Conservation (phyloP, 1,140 invertebrate genomes). For the Cherax destructor region DNA sequence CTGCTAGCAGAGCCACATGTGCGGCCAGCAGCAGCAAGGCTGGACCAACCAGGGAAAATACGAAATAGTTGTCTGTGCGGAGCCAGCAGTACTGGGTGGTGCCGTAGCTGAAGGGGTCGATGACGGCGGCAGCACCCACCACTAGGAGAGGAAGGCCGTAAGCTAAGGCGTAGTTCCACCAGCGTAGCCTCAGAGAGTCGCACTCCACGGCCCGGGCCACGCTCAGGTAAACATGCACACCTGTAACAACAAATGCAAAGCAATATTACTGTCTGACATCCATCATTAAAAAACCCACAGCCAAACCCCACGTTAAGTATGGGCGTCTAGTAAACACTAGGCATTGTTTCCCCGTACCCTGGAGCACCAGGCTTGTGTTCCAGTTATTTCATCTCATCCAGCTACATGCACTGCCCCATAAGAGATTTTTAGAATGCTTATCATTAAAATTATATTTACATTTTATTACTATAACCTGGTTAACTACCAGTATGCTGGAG, state of each 20-base stretch:
- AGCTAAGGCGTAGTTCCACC: slow-evolving; percentile 87
- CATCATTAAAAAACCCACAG: too few species aligned
- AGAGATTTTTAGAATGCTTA: too few species aligned
- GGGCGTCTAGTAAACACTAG: too few species aligned
- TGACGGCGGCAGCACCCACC: slow-evolving; percentile 85
- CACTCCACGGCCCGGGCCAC: slow-evolving; percentile 95
- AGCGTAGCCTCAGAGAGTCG: slow-evolving; percentile 87
- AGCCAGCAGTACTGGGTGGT: slow-evolving; percentile 93
- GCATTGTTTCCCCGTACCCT: too few species aligned
- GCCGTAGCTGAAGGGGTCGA: slow-evolving; percentile 90
- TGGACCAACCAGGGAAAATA: slow-evolving; percentile 95
- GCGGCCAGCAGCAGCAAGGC: slow-evolving; percentile 88
- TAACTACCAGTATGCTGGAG: too few species aligned
- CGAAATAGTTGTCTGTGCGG: slow-evolving; percentile 88
- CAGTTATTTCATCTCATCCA: too few species aligned
- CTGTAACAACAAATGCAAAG: slow-evolving; percentile 77
- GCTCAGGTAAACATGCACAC: slow-evolving; percentile 96
- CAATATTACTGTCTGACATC: too few species aligned
- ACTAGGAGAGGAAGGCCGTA: slow-evolving; percentile 87
- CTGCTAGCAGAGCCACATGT: slow-evolving; percentile 71
- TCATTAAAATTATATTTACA: too few species aligned
- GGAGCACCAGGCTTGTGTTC: too few species aligned
- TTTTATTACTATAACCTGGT: too few species aligned
- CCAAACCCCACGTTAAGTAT: too few species aligned
- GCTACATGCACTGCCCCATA: too few species aligned